phyloP scores from a whole-genome alignment of 2,113 vertebrate genomes.

The Megaleporinus macrocephalus region DNA sequence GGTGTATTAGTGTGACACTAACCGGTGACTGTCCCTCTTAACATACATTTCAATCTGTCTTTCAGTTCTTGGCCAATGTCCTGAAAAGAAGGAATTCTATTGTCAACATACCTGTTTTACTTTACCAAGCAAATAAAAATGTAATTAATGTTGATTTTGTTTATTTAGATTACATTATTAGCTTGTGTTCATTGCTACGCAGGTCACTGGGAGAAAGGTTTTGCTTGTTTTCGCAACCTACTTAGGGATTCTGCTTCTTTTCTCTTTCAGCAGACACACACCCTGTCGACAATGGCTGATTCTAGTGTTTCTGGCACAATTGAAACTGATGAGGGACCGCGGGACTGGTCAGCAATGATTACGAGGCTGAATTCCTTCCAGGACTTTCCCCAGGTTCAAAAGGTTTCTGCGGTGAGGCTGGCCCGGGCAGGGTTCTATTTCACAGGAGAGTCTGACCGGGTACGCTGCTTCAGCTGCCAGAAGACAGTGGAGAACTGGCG shows the following conservation, averaged over 20 bases:
- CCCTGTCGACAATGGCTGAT: constrained; percentile 66
- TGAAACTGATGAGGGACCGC: constrained; percentile 62
- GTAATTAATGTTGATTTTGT: too few species aligned
- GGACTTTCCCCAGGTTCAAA: constrained; percentile 75
- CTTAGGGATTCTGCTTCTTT: not conserved
- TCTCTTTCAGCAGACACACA: constrained; percentile 13
- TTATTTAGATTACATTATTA: too few species aligned
- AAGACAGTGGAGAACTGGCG: constrained; percentile 84
- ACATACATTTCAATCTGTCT: too few species aligned
- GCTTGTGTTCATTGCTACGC: too few species aligned
- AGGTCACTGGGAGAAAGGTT: not conserved
- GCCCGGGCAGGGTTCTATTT: constrained; percentile 91
- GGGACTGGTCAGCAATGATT: constrained; percentile 74
- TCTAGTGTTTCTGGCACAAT: constrained; percentile 56
- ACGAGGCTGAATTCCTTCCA: constrained; percentile 81
- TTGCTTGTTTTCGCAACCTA: too few species aligned
- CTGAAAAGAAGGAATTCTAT: too few species aligned
- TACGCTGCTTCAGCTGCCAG: constrained; percentile 89
- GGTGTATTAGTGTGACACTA: too few species aligned
- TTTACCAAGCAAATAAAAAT: too few species aligned
- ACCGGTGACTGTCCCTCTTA: too few species aligned
- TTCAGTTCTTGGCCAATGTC: too few species aligned
- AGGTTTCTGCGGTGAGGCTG: constrained; percentile 77
- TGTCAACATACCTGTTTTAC: too few species aligned
- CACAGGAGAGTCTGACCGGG: constrained; percentile 85